Percentiles rank a stretch among this genome's conserved stretches.
phyloP scores from a whole-genome alignment of 1,140 invertebrate species.

The Linepithema humile region DNA sequence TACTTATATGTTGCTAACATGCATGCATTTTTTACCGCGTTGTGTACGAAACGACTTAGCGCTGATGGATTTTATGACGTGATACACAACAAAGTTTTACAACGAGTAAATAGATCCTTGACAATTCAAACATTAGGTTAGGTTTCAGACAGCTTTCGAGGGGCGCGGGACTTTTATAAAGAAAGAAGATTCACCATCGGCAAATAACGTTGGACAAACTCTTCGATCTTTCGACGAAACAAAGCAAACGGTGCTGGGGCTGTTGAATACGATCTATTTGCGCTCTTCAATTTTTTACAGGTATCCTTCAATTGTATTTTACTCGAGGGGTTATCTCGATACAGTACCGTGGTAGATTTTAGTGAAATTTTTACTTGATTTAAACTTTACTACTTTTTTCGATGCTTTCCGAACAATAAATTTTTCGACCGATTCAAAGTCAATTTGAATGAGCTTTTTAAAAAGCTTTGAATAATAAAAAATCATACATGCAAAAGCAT shows the following conservation, averaged over 20 bases:
- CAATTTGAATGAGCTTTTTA: neutral
- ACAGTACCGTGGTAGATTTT: neutral
- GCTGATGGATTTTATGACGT: neutral
- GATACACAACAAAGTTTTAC: neutral
- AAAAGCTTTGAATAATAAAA: neutral
- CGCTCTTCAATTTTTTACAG: neutral
- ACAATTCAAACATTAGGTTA: neutral
- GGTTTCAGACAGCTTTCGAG: neutral
- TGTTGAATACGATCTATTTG: neutral
- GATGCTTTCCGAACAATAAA: neutral
- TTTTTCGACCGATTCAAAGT: neutral
- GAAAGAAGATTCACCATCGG: neutral
- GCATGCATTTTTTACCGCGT: neutral
- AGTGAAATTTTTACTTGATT: neutral
- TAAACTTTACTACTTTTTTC: no score
- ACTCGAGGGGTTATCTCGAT: neutral
- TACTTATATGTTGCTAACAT: neutral
- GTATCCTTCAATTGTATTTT: neutral
- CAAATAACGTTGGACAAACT: neutral
- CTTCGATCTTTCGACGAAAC: neutral
- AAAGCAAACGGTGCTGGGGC: neutral
- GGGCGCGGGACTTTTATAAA: neutral
- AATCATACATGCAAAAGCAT: neutral
- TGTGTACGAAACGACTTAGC: neutral
- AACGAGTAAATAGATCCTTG: neutral